Evolutionary conservation across 2,888 invertebrate species (phyloP).

Genomic region (Eristalis intricaria): DNA sequence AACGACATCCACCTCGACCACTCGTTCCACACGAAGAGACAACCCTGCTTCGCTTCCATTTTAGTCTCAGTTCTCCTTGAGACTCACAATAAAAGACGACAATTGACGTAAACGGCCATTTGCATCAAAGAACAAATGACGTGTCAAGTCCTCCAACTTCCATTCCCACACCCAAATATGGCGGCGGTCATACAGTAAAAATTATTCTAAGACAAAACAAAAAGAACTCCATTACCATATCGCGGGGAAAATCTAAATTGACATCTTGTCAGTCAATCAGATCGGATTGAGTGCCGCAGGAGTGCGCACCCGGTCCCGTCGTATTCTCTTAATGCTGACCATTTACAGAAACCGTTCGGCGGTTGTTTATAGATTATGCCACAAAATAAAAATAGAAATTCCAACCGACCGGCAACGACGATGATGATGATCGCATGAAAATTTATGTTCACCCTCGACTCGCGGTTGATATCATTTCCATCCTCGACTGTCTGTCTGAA

Average conservation of each 20-base stretch:
- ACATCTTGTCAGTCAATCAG: slow-evolving; percentile 60
- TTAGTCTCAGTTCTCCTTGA: too few species aligned
- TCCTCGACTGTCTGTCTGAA: slow-evolving; percentile 17
- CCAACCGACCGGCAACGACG: slow-evolving; percentile 17
- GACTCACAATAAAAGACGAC: too few species aligned
- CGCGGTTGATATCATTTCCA: slow-evolving; percentile 34
- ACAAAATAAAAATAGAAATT: slow-evolving; percentile 64
- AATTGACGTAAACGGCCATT: too few species aligned
- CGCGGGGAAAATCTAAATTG: slow-evolving; percentile 60
- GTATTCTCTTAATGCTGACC: slow-evolving; percentile 58
- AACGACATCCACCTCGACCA: too few species aligned
- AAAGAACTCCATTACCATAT: slow-evolving; percentile 54
- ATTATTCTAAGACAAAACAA: slow-evolving; percentile 27
- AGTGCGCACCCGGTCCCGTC: slow-evolving; percentile 54
- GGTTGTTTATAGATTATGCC: slow-evolving; percentile 28
- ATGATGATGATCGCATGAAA: slow-evolving; percentile 45
- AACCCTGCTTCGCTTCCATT: too few species aligned
- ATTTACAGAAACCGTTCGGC: slow-evolving; percentile 58
- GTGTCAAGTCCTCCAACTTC: too few species aligned
- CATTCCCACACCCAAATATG: slow-evolving; percentile 40
- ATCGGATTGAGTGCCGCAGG: slow-evolving; percentile 48
- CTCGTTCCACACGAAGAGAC: too few species aligned
- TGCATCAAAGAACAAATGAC: too few species aligned
- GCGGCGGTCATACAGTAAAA: slow-evolving; percentile 38
- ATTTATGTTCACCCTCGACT: slow-evolving; percentile 39